Base-by-base conservation (phyloP, 1,140 invertebrate genomes). In the Oryctes rhinoceros region DNA sequence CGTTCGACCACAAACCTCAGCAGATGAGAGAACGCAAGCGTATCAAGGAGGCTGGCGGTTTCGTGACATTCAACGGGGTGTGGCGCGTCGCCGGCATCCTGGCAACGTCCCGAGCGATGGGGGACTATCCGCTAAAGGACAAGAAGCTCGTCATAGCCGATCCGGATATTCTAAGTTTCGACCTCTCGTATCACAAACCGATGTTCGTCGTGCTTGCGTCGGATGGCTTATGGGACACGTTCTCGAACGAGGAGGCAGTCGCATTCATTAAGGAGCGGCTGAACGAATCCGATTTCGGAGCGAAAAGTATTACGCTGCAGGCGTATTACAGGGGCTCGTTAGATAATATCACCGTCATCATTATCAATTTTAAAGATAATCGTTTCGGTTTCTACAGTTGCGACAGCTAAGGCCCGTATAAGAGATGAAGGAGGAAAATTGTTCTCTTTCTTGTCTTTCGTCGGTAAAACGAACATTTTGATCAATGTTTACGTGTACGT, bases 141-240 rank as follows among this genome's bases (percentile, higher is more conserved):
- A 94, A 94, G 86, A 96, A 96, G 86, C 91, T 97, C 83, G 94
- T 99, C 10, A 98, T 97, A 83, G 96, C 97, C 2, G 95, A 98
- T 87, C 98, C 98, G 30, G 97, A 99, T 87, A 96, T 99, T 84
- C 89, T 97, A 79, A 97, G 96, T n/a, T 98, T 99, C 87, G 94
- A 98, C 87, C 87, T 97, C 67, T 90, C 90, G 65, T 94, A 95
- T 88, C 94, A 96, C 84, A 94, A 93, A 86, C 96, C 97, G 1
- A 91, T 93, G 88, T 99, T 99, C 88, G 88, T 98, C 80, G 93
- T 99, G 80, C 88, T 99, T 30, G 98, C 97, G 11, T 95, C 96
- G 3, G 98, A 99, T 91, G 98, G 98, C 11, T 90, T 99, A 9
- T 99, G 97, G 97, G 98, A 99, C 88, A 97, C 95, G 39, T 97